Base-by-base conservation (phyloP, 1,140 invertebrate species). In the Rhopalosiphum padi region DNA sequence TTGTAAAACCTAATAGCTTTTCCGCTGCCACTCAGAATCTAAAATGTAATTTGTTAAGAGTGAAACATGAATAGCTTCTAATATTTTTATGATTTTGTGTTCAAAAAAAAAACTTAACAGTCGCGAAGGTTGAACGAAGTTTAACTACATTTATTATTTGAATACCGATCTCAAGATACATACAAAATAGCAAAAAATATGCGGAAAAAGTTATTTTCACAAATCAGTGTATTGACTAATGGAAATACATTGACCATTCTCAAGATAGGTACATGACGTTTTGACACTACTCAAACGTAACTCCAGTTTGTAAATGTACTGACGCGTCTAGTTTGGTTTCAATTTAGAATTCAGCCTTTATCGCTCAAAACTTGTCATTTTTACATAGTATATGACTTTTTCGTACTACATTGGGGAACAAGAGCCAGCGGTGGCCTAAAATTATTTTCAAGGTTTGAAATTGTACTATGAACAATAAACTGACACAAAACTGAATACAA, bases 61-160 rank as follows among this genome's bases (percentile, higher is more conserved):
- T 35, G 30, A n/a, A 87, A 41, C 83, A 41, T 85, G 82, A 23
- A 46, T 23, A n/a, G 22, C 7, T n/a, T 87, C 15, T 48, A n/a
- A 87, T 87, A 48, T 87, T 87, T 87, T 87, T 46, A n/a, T 48
- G 7, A 87, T 87, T 48, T 48, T n/a, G 30, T 48, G 30, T n/a
- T 48, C 15, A 48, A 21, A 30, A 25, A 46, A 46, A 48, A 48
- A n/a, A 48, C 48, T 30, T 6, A 48, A 87, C 43, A 48, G 30
- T 48, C 15, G 46, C 35, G 11, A 23, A 41, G 37, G 82, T 85
- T 46, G 41, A n/a, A 25, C 3, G 41, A 46, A 86, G 23, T 86
- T 86, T 30, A 86, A 86, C 1, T 18, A 43, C 25, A 87, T 87
- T 35, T 48, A 48, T 87, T 48, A 46, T 48, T 87, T 46, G 25